These are phyloP conservation scores for Scyliorhinus canicula DNA, from an alignment of 2,797 vertebrate genomes.

Conservation along the genomic window DNA sequence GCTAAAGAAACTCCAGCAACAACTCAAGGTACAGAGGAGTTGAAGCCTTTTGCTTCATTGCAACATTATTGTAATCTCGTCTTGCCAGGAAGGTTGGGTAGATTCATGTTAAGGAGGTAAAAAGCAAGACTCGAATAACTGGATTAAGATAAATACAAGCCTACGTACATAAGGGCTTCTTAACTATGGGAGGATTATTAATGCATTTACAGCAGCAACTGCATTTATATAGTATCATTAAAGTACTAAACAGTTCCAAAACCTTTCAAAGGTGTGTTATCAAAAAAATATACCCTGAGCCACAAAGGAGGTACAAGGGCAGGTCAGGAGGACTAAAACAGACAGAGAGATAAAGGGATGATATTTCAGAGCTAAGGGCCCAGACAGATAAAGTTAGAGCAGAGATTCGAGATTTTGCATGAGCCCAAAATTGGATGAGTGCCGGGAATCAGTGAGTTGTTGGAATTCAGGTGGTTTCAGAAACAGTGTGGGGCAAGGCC, in stretches of 20 bases:
- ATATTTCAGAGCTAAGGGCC: not conserved
- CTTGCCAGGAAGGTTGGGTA: not conserved
- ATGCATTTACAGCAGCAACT: not conserved
- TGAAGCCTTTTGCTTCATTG: not conserved
- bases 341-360: not conserved
- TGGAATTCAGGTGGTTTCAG: not conserved
- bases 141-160: not conserved
- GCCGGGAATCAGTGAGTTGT: not conserved
- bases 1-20: slow-evolving; percentile 62
- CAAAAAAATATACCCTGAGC: not conserved
- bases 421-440: not conserved
- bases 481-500: not conserved
- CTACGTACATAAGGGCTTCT: not conserved
- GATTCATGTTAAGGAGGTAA: not conserved
- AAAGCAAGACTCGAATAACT: not conserved
- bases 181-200: not conserved
- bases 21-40: slow-evolving; percentile 57
- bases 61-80: not conserved
- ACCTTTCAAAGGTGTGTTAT: not conserved
- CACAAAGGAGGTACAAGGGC: not conserved
- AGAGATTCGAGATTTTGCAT: not conserved
- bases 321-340: not conserved
- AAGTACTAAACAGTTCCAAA: not conserved
- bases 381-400: too few species aligned
- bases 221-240: not conserved